Percentiles rank a stretch among this genome's conserved stretches.
These are phyloP conservation scores for Papilio gigon DNA, from an alignment of 2,888 invertebrate genomes.

Conservation along the genomic window DNA sequence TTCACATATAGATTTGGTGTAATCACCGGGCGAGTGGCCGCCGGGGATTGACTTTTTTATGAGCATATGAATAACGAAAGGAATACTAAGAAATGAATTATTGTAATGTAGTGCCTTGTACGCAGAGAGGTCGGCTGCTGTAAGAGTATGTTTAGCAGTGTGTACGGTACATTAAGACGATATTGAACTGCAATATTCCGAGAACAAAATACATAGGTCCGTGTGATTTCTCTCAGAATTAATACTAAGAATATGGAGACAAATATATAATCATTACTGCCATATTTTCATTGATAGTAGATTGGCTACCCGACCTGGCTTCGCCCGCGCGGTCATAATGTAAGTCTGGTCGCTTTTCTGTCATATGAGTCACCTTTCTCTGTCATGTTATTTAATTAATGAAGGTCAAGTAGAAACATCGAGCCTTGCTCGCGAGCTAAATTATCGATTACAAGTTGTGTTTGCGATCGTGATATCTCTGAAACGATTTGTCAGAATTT, in stretches of 20 bases:
- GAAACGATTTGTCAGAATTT: too few species aligned
- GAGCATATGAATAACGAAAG: conserved; percentile 39
- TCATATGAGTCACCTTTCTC: too few species aligned
- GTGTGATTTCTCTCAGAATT: conserved; percentile 18
- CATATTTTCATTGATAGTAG: background rate
- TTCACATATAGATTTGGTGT: conserved; percentile 32
- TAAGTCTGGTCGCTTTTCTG: too few species aligned
- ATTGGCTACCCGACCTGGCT: too few species aligned
- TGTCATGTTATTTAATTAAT: too few species aligned
- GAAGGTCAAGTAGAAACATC: too few species aligned
- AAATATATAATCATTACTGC: conserved; percentile 10
- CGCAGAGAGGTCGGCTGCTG: background rate
- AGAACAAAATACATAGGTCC: conserved; percentile 27
- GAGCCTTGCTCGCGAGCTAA: too few species aligned
- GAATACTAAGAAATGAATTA: conserved; percentile 40
- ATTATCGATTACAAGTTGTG: too few species aligned
- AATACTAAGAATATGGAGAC: background rate
- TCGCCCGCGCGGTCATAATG: too few species aligned
- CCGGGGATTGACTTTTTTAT: conserved; percentile 35
- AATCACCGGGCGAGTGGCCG: conserved; percentile 28
- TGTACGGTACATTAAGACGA: conserved; percentile 33
- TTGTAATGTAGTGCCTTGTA: conserved; percentile 32
- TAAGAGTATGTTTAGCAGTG: conserved; percentile 31
- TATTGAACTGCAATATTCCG: conserved; percentile 30
- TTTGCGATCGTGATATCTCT: too few species aligned